Base-by-base conservation (phyloP, 2,113 vertebrate genomes). In the Perca flavescens region DNA sequence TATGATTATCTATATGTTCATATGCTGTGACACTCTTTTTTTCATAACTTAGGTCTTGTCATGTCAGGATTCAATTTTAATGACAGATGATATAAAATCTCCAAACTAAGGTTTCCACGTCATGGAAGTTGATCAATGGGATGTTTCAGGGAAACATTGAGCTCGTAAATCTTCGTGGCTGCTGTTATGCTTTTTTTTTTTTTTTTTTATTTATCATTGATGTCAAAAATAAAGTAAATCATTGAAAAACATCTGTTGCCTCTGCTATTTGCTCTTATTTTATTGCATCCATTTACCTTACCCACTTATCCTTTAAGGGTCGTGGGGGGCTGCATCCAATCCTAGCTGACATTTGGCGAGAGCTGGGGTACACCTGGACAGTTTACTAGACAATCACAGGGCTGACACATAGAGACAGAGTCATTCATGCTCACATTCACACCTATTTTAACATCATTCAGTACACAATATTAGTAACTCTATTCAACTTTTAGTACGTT, bases 131-230 rank as follows among this genome's bases (percentile, higher is more conserved):
- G 60, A 92, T 53, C 80, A 61, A 91, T 92, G 91, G 74, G 13
- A 86, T 88, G 82, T 91, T 89, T 88, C 61, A 77, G 21, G n/a
- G 63, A 88, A 92, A 89, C 82, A 50, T 83, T 88, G 86, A 93
- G 86, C n/a, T 80, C 17, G 1, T 89, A 87, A 89, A 65, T 75
- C 76, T 92, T 89, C 56, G 60, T 68, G 54, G 19, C 15, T 60
- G 49, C 60, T 72, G 7, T 75, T 77, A 36, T 34, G 3, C 14
- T 43, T 19, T 54, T 10, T 46, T 67, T 28, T 43, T 19, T 54
- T 10, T 46, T 67, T 28, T 31, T 14, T 63, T 34, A 80, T 88
- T 86, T 88, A 78, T 85, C 84, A 9, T 3, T 58, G 11, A 68
- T 80, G 16, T 62, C 21, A 68, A 43, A 87, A 90, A 90, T 89